phyloP scores from a whole-genome alignment of 2,888 invertebrate genomes.

The Platycheirus rosarum region DNA sequence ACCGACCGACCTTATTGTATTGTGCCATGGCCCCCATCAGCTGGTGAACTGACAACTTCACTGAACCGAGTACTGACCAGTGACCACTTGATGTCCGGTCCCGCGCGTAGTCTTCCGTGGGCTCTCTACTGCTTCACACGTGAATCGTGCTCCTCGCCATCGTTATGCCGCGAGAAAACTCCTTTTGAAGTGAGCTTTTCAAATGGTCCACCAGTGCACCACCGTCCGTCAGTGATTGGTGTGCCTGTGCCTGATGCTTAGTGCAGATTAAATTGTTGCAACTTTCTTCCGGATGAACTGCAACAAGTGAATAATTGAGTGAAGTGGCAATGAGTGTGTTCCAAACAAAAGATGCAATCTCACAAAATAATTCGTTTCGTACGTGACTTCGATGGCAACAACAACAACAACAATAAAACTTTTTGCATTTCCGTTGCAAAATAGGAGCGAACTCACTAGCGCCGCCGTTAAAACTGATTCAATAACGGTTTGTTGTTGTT shows the following conservation, averaged over 20 bases:
- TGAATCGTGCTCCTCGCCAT: slow-evolving; percentile 6
- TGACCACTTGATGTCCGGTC: slow-evolving; percentile 63
- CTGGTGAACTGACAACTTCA: slow-evolving; percentile 44
- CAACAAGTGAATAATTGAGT: slow-evolving; percentile 28
- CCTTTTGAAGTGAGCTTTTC: background rate
- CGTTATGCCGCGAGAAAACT: slow-evolving; percentile 10
- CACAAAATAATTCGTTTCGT: slow-evolving; percentile 24
- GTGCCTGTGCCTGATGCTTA: slow-evolving; percentile 37
- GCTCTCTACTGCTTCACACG: slow-evolving; percentile 62
- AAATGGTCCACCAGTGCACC: slow-evolving; percentile 23
- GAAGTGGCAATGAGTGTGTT: slow-evolving; percentile 13
- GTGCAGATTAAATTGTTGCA: slow-evolving; percentile 36
- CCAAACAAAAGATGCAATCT: slow-evolving; percentile 45
- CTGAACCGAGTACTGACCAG: slow-evolving; percentile 43
- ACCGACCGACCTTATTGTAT: slow-evolving; percentile 30
- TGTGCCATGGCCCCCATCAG: slow-evolving; percentile 44
- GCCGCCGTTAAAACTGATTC: slow-evolving; percentile 6
- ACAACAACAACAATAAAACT: slow-evolving; percentile 12
- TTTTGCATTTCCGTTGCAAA: slow-evolving; percentile 46
- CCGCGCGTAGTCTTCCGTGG: slow-evolving; percentile 70
- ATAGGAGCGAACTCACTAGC: slow-evolving; percentile 47
- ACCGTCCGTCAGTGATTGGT: slow-evolving; percentile 7
- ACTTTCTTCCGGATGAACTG: slow-evolving; percentile 57
- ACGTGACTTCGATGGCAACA: slow-evolving; percentile 21
- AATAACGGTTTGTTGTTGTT: slow-evolving; percentile 44